Evolutionary conservation across 2,888 invertebrate genomes (phyloP).

Genomic region (Spicauda simplicius): DNA sequence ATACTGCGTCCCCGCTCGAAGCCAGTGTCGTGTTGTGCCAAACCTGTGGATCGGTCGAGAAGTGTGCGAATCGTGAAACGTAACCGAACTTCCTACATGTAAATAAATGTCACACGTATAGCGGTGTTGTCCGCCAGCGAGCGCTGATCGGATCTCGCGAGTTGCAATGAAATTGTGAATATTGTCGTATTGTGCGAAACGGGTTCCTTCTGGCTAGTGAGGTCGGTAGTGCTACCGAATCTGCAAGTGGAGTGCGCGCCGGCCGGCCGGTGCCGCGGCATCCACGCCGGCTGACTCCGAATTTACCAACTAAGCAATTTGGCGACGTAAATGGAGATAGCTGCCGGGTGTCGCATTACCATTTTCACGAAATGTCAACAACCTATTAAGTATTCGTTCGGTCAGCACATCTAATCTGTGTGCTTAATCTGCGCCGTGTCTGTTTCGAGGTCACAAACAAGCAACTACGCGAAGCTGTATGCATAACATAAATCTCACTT

Average conservation of each 20-base stretch:
- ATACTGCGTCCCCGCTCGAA: slow-evolving; percentile 61
- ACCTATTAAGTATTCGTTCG: slow-evolving; percentile 63
- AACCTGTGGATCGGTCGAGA: slow-evolving; percentile 65
- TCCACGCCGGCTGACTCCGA: slow-evolving; percentile 45
- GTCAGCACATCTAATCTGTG: slow-evolving; percentile 50
- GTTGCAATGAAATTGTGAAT: slow-evolving; percentile 67
- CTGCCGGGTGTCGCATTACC: slow-evolving; percentile 65
- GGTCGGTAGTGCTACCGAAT: slow-evolving; percentile 65
- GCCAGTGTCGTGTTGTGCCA: slow-evolving; percentile 78
- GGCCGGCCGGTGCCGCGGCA: slow-evolving; percentile 26
- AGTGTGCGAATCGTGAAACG: slow-evolving; percentile 64
- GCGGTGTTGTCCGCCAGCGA: slow-evolving; percentile 69
- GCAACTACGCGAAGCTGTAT: slow-evolving; percentile 25
- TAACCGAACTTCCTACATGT: slow-evolving; percentile 71
- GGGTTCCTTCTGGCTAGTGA: slow-evolving; percentile 63
- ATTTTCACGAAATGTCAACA: slow-evolving; percentile 66
- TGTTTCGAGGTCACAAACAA: slow-evolving; percentile 40
- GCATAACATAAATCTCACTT: slow-evolving; percentile 35
- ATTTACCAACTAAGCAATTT: slow-evolving; percentile 60
- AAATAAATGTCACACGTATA: slow-evolving; percentile 70
- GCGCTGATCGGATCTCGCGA: slow-evolving; percentile 60
- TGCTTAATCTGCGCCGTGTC: slow-evolving; percentile 42
- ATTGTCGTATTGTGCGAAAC: slow-evolving; percentile 72
- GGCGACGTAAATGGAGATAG: slow-evolving; percentile 58
- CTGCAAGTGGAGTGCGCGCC: slow-evolving; percentile 49